A percentile compares a stretch with the other conserved stretches of the same genome.
Conservation (phyloP, 2,888 invertebrate species). For the Mythimna lalbum region DNA sequence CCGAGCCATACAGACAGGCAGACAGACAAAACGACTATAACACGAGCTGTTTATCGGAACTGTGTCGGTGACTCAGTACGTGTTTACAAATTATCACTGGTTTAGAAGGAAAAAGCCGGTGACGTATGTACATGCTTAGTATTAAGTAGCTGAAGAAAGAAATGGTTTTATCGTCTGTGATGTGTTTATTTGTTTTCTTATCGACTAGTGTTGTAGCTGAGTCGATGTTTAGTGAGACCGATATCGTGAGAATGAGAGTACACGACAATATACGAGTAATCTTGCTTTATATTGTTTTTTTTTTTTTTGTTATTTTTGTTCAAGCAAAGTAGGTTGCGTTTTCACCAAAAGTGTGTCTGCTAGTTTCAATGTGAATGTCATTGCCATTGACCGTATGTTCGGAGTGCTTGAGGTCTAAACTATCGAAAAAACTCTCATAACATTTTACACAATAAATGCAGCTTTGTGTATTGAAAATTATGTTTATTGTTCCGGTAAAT, state of each 20-base stretch:
- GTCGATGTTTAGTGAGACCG: not conserved
- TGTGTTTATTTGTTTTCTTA: conserved; percentile 13
- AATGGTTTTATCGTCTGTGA: not conserved
- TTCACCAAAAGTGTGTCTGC: not conserved
- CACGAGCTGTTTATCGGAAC: conserved; percentile 73
- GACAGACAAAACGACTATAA: conserved; percentile 76
- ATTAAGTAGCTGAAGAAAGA: conserved; percentile 24
- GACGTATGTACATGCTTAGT: conserved; percentile 39
- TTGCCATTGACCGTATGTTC: not conserved
- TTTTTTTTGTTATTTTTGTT: not conserved
- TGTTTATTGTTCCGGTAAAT: not conserved
- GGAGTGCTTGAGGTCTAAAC: not conserved
- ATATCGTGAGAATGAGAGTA: conserved; percentile 10
- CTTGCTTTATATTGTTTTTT: not conserved
- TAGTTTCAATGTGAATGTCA: conserved; percentile 13
- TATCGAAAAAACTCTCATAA: not conserved
- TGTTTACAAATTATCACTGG: conserved; percentile 67
- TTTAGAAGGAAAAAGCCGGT: conserved; percentile 60
- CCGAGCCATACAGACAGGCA: conserved; percentile 69
- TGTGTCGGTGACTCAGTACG: conserved; percentile 71
- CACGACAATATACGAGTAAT: not conserved
- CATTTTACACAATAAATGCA: not conserved
- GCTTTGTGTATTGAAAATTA: not conserved
- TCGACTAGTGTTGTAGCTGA: not conserved
- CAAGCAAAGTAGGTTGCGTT: conserved; percentile 16